Evolutionary conservation across 2,888 invertebrate genomes (phyloP).

Genomic region (Pseudolycoriella hygida): DNA sequence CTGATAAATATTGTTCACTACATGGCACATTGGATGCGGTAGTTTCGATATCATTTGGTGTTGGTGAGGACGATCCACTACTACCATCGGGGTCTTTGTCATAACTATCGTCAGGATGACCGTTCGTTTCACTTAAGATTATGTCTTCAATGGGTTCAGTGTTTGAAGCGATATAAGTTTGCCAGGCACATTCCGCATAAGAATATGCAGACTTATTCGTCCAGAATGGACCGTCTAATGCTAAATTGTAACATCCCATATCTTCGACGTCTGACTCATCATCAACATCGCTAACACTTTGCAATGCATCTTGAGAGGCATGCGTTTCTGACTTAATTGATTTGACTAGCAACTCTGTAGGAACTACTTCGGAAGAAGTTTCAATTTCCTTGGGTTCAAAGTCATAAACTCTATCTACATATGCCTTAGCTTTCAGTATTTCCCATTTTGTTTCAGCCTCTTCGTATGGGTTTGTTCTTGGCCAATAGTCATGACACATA

Average conservation of each 20-base stretch:
- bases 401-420: slow-evolving; percentile 12
- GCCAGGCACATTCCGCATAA: slow-evolving; percentile 44
- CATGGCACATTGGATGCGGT: slow-evolving; percentile 21
- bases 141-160: slow-evolving; percentile 13
- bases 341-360: not conserved
- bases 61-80: slow-evolving; percentile 20
- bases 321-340: no score
- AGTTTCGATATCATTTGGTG: slow-evolving; percentile 12
- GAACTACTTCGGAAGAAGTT: no score
- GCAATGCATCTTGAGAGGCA: no score
- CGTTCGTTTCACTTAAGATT: slow-evolving; percentile 20
- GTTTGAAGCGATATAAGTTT: slow-evolving; percentile 27
- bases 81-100: slow-evolving; percentile 37
- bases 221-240: slow-evolving; percentile 40
- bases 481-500: slow-evolving; percentile 31
- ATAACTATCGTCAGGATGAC: slow-evolving; percentile 13
- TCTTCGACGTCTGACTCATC: not conserved
- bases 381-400: not conserved
- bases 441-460: slow-evolving; percentile 39
- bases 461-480: slow-evolving; percentile 36
- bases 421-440: slow-evolving; percentile 23
- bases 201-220: slow-evolving; percentile 40
- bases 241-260: slow-evolving; percentile 11
- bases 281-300: slow-evolving; percentile 6
- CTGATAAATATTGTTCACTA: slow-evolving; percentile 44